These are phyloP conservation scores for Melanotaenia trifasciata DNA, from an alignment of 2,797 vertebrate species.

Conservation along the genomic window DNA sequence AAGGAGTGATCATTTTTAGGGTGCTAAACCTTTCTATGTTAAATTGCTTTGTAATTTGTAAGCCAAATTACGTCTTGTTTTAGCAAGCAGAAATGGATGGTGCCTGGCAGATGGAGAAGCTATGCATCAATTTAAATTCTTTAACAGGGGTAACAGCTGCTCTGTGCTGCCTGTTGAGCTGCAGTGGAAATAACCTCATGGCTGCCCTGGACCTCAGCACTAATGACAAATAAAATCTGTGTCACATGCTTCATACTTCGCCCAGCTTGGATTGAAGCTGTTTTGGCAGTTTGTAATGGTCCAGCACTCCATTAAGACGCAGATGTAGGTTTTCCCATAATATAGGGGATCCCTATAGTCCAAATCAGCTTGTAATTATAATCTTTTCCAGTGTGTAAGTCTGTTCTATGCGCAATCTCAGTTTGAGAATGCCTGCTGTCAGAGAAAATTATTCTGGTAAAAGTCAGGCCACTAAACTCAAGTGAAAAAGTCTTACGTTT, in stretches of 20 bases:
- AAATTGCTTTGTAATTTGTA: constrained; percentile 8
- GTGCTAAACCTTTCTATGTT: background rate
- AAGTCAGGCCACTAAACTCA: background rate
- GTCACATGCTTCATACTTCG: constrained; percentile 37
- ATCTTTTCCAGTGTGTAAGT: constrained; percentile 53
- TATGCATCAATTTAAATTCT: constrained; percentile 67
- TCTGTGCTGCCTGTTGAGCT: constrained; percentile 44
- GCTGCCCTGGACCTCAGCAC: constrained; percentile 36
- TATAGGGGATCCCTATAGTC: constrained; percentile 50
- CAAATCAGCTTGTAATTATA: constrained; percentile 19
- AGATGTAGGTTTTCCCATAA: constrained; percentile 54
- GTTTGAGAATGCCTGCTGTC: constrained; percentile 17
- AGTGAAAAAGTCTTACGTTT: background rate
- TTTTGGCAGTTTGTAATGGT: constrained; percentile 50
- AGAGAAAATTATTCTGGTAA: constrained; percentile 6
- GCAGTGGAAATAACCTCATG: constrained; percentile 42
- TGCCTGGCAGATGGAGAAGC: constrained; percentile 40
- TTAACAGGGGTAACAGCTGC: constrained; percentile 64
- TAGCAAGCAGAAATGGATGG: constrained; percentile 53
- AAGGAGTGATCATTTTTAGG: constrained; percentile 30
- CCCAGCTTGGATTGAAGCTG: constrained; percentile 36
- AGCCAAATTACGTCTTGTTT: constrained; percentile 33
- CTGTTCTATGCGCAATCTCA: constrained; percentile 5
- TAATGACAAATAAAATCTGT: constrained; percentile 38
- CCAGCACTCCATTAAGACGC: constrained; percentile 49